Conservation (phyloP, 2,888 invertebrate species). For the Cheilosia vulpina region DNA sequence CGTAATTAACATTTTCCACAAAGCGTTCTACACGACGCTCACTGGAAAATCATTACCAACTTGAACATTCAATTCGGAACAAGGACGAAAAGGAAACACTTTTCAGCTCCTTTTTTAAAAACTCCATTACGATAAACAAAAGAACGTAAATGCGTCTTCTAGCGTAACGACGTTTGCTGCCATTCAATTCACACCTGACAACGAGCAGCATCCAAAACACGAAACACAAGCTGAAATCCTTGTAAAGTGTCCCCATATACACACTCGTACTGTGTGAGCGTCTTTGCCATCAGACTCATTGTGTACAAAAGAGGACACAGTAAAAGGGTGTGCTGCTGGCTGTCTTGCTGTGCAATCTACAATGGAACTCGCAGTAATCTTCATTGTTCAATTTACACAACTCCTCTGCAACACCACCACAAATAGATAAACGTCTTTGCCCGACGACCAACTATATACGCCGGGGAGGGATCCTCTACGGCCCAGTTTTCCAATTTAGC, state of each 20-base stretch:
- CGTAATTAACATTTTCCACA: constrained; percentile 45
- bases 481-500: constrained; percentile 47
- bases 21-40: constrained; percentile 23
- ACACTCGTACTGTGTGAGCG: neutral
- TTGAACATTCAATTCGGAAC: constrained; percentile 37
- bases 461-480: constrained; percentile 4
- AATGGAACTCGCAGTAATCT: constrained; percentile 68
- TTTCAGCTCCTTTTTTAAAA: constrained; percentile 3
- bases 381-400: constrained; percentile 72
- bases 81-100: neutral
- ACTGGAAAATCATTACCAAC: constrained; percentile 41
- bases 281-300: constrained; percentile 13
- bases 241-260: constrained; percentile 40
- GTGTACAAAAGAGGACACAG: constrained; percentile 2
- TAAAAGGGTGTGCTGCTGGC: constrained; percentile 25
- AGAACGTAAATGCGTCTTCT: constrained; percentile 44
- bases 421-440: constrained; percentile 59
- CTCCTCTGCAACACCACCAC: constrained; percentile 34
- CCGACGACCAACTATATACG: constrained; percentile 11
- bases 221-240: constrained; percentile 33
- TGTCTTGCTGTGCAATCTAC: constrained; percentile 23
- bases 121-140: constrained; percentile 56
- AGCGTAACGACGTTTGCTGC: constrained; percentile 36
- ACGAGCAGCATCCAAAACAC: constrained; percentile 9
- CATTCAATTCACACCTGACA: constrained; percentile 56